Evolutionary conservation across 2,113 vertebrate species (phyloP), one percentile per base, ranked within the genome.

Genomic region (Carassius carassius): DNA sequence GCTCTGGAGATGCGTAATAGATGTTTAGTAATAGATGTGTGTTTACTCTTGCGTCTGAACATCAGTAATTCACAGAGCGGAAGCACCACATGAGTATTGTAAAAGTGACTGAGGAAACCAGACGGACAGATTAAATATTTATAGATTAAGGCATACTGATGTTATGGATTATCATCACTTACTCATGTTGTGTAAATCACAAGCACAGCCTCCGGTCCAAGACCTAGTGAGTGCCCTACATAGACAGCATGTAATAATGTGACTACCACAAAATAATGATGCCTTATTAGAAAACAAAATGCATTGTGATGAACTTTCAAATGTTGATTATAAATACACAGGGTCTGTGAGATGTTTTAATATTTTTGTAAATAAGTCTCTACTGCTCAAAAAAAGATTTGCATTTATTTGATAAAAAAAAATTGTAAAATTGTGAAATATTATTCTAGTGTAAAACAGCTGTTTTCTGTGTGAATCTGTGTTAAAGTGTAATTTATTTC

Each of bases 11-110:
- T 63, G 32, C 23, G 32, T 83, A 83, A 83, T 83, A 41, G n/a
- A 75, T 44, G 23, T 74, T 29, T 29, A 29, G 32, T 83, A 83
- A 83, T 75, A 41, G n/a, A 75, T 44, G 23, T 74, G 69, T 83
- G 56, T 74, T 83, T 75, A 75, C 41, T 47, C 70, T 75, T 23
- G 21, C 14, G 14, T 17, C 63, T 32, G 70, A 44, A 44, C n/a
- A 54, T 56, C 47, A 21, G n/a, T 83, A 3, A 75, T 75, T 63
- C 44, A 72, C 13, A 6, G 11, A 74, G 78, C 17, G 29, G 51
- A 54, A 32, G 70, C 49, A 8, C 51, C 21, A 2, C 32, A n/a
- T 83, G 54, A 56, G 56, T 12, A 21, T 56, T 62, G 58, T 83
- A 83, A 47, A 83, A 12, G 37, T n/a, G 35, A 73, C 60, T 72